A percentile compares a stretch with the other conserved stretches of the same genome.
These are phyloP conservation scores for Phalacrocorax brasilianus DNA, from an alignment of 2,113 vertebrate species.

Conservation along the genomic window DNA sequence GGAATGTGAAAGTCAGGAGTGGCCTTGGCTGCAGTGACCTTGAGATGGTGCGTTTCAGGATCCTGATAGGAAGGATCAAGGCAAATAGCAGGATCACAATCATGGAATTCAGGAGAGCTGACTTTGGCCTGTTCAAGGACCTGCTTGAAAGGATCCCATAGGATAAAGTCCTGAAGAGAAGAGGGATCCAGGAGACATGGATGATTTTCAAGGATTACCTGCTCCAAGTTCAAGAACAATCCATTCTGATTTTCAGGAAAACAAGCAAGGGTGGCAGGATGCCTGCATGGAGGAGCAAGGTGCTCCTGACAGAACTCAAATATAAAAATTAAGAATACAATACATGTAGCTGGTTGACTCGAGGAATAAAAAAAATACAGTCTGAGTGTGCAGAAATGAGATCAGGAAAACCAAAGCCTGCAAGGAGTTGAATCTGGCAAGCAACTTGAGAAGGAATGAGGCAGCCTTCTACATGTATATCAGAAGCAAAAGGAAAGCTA, in stretches of 20 bases:
- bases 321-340: neutral
- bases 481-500: neutral
- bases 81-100: neutral
- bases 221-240: neutral
- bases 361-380: neutral
- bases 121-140: neutral
- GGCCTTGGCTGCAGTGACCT: neutral
- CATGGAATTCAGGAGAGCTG: neutral
- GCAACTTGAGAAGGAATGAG: neutral
- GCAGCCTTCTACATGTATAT: neutral
- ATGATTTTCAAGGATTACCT: neutral
- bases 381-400: neutral
- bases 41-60: neutral
- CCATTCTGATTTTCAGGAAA: neutral
- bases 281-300: neutral
- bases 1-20: neutral
- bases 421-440: neutral
- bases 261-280: neutral
- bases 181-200: neutral
- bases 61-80: neutral
- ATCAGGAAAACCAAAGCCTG: neutral
- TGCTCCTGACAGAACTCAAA: neutral
- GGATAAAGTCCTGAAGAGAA: neutral
- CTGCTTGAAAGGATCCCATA: neutral
- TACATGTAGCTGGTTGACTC: neutral